Evolutionary conservation across 2,113 vertebrate species (phyloP).

Genomic region (Pluvianellus socialis): DNA sequence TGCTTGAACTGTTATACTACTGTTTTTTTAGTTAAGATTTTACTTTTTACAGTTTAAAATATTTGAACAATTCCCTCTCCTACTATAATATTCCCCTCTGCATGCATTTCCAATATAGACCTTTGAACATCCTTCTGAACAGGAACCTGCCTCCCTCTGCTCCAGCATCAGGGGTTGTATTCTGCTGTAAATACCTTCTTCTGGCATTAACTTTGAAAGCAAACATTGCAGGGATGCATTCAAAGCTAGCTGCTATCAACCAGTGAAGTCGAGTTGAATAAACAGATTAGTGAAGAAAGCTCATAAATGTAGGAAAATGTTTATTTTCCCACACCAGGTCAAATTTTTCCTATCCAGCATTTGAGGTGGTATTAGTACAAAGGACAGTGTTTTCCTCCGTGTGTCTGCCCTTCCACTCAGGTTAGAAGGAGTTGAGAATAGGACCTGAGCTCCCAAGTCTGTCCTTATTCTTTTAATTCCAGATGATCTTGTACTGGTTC

Average conservation of each 20-base stretch:
- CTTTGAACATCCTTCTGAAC: neutral
- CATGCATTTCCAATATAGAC: neutral
- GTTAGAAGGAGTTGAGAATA: neutral
- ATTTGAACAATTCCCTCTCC: neutral
- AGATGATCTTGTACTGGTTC: neutral
- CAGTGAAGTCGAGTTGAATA: neutral
- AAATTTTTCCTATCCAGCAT: neutral
- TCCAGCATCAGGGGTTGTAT: neutral
- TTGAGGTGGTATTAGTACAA: neutral
- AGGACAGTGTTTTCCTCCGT: neutral
- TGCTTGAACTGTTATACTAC: neutral
- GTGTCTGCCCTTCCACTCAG: neutral
- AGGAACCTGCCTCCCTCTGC: neutral
- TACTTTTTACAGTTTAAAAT: neutral
- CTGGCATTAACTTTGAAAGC: neutral
- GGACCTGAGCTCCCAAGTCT: neutral
- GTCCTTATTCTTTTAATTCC: neutral
- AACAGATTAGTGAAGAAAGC: neutral
- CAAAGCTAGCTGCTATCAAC: neutral
- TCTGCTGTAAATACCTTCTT: neutral
- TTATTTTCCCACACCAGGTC: neutral
- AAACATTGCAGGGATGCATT: neutral
- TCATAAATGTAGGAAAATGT: neutral
- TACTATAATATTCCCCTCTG: neutral
- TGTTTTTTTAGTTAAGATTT: neutral